Conservation (phyloP, 2,797 vertebrate species). For the Rhynchonycteris naso region DNA sequence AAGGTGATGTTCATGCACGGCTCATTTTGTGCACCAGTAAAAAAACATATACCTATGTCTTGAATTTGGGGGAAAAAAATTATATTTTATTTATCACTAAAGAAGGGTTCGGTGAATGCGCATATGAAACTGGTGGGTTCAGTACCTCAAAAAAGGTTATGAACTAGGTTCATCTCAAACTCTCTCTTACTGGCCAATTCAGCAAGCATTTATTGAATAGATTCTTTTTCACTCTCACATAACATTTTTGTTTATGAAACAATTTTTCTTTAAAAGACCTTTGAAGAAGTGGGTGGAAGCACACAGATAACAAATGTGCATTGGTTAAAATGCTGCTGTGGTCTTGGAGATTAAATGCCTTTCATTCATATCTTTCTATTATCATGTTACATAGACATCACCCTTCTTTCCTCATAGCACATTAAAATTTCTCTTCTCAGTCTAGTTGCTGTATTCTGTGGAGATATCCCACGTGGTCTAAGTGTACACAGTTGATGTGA, state of each 20-base stretch:
- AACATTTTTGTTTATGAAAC: background rate
- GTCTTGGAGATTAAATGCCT: background rate
- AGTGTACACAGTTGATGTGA: background rate
- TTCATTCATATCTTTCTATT: background rate
- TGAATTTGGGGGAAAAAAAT: no score
- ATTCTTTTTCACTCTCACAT: slow-evolving; percentile 1
- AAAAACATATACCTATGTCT: no score
- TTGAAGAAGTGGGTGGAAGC: background rate
- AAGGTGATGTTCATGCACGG: no score
- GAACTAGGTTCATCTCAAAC: background rate
- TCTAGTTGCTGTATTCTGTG: background rate
- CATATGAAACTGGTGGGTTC: no score
- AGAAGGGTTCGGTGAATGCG: no score
- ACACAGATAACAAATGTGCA: background rate
- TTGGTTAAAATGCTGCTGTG: background rate
- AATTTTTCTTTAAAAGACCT: background rate
- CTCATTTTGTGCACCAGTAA: no score
- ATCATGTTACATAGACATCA: background rate
- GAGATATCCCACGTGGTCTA: background rate
- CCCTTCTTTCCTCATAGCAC: background rate
- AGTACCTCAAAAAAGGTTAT: no score
- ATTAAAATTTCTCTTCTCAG: slow-evolving; percentile 24
- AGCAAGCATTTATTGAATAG: background rate
- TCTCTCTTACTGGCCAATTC: background rate
- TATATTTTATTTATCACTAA: no score